Conservation (phyloP, 2,113 vertebrate genomes). For the Arvicanthis niloticus region DNA sequence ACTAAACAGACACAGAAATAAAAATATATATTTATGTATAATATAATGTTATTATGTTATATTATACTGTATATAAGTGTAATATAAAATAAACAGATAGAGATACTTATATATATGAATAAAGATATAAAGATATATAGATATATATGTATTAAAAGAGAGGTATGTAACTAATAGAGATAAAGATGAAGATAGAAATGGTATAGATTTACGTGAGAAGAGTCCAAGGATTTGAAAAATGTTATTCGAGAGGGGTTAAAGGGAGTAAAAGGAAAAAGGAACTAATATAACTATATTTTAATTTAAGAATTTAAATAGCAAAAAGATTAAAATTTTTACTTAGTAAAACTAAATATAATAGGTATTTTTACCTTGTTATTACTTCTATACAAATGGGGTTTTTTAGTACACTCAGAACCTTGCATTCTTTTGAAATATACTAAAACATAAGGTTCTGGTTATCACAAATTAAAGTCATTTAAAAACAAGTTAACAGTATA, state of each 20-base stretch:
- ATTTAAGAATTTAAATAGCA: neutral
- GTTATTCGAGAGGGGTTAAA: neutral
- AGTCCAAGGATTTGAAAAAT: neutral
- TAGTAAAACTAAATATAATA: neutral
- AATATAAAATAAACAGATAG: neutral
- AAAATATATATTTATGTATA: neutral
- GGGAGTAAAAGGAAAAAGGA: neutral
- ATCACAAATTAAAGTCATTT: neutral
- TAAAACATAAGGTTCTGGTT: neutral
- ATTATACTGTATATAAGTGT: neutral
- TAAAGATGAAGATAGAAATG: neutral
- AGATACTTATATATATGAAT: neutral
- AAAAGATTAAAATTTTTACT: neutral
- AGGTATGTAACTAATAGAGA: neutral
- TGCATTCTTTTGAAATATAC: neutral
- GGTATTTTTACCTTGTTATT: neutral
- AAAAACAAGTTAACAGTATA: neutral
- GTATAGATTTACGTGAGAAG: neutral
- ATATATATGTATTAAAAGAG: neutral
- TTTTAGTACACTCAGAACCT: neutral
- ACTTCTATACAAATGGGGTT: neutral
- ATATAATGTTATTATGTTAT: no score
- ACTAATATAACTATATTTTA: neutral
- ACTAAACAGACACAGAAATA: neutral
- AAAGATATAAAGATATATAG: neutral